phyloP scores from a whole-genome alignment of 2,888 invertebrate species.

The Hirtodrosophila confusa region DNA sequence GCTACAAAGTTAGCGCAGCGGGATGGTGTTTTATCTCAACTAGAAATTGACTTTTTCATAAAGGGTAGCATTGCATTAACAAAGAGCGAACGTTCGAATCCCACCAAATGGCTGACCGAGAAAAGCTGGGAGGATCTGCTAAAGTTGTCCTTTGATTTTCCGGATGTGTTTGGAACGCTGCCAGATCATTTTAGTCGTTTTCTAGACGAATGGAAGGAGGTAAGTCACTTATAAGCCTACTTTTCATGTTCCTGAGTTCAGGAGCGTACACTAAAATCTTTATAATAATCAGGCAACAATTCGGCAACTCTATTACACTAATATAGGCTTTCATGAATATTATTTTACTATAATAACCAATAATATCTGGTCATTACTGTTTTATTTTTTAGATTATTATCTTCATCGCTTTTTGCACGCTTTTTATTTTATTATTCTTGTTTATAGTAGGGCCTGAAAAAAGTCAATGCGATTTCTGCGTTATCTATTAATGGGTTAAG shows the following conservation, averaged over 20 bases:
- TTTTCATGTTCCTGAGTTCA: too few relatives aligned
- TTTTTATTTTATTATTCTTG: too few relatives aligned
- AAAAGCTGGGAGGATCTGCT: slow-evolving; percentile 93
- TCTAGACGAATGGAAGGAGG: slow-evolving; percentile 88
- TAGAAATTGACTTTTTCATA: slow-evolving; percentile 94
- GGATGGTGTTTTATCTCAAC: slow-evolving; percentile 87
- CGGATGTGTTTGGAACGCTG: slow-evolving; percentile 87
- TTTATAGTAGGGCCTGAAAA: too few relatives aligned
- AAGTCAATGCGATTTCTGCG: neutral
- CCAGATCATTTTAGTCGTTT: slow-evolving; percentile 87
- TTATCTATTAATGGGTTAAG: slow-evolving; percentile 9
- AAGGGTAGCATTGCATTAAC: slow-evolving; percentile 93
- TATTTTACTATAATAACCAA: too few relatives aligned
- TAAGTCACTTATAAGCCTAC: slow-evolving; percentile 79
- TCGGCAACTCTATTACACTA: too few relatives aligned
- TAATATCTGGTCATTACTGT: too few relatives aligned
- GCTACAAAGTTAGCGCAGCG: slow-evolving; percentile 92
- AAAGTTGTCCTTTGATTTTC: slow-evolving; percentile 89
- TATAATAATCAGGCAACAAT: too few relatives aligned
- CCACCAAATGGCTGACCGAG: slow-evolving; percentile 89
- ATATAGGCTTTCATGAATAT: too few relatives aligned
- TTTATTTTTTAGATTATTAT: too few relatives aligned
- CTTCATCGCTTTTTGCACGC: neutral
- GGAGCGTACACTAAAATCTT: too few relatives aligned
- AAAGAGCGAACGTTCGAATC: slow-evolving; percentile 88